Percentiles rank a stretch among this genome's conserved stretches.
Evolutionary conservation across 2,113 vertebrate genomes (phyloP).

Genomic region (Pedionomus torquatus): DNA sequence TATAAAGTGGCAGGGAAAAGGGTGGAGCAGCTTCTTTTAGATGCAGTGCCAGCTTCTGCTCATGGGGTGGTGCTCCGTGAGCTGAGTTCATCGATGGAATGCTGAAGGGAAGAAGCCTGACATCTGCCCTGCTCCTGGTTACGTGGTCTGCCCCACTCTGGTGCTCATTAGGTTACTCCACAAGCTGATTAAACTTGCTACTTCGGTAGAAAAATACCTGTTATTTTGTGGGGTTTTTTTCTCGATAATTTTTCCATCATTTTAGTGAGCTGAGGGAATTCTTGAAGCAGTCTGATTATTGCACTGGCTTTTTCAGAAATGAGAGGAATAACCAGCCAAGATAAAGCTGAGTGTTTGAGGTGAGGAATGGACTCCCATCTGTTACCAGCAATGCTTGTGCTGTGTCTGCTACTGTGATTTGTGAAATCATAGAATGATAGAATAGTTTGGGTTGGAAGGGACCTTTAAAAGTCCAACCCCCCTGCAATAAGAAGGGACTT

Average conservation of each 20-base stretch:
- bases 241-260: not conserved
- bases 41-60: not conserved
- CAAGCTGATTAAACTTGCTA: not conserved
- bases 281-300: not conserved
- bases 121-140: not conserved
- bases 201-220: not conserved
- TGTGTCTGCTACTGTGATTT: not conserved
- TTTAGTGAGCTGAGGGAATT: not conserved
- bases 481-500: too few relatives aligned
- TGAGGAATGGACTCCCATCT: not conserved
- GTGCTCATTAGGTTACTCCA: not conserved
- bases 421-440: not conserved
- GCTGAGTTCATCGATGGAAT: not conserved
- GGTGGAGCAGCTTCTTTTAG: not conserved
- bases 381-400: not conserved
- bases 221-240: fast-evolving
- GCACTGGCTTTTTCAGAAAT: not conserved
- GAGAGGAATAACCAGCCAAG: not conserved
- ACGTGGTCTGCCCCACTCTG: not conserved
- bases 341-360: not conserved
- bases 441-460: not conserved
- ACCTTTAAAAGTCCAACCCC: not conserved
- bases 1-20: not conserved
- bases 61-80: not conserved
- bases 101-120: not conserved